These are phyloP conservation scores for Chloroclystis v-ata DNA, from an alignment of 2,888 invertebrate species.

Conservation along the genomic window DNA sequence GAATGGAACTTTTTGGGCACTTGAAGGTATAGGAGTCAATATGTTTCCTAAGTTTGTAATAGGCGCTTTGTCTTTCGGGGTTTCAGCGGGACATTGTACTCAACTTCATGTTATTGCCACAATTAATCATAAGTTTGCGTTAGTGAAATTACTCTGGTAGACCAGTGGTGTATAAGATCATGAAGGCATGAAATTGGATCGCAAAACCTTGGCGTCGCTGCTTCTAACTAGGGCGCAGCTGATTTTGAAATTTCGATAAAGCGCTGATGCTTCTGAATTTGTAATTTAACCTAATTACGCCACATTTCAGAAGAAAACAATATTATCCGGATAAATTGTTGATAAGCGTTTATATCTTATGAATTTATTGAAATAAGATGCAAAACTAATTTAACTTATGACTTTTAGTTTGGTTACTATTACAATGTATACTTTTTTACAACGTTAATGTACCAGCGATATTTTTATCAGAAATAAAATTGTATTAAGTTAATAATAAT, in stretches of 20 bases:
- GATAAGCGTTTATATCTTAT: too few relatives aligned
- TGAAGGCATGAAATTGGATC: conserved; percentile 75
- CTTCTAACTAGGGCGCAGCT: conserved; percentile 58
- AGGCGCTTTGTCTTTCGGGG: conserved; percentile 34
- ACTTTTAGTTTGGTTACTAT: too few relatives aligned
- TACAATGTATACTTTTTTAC: too few relatives aligned
- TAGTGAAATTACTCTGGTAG: conserved; percentile 71
- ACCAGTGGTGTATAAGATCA: conserved; percentile 70
- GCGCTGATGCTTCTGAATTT: conserved; percentile 23
- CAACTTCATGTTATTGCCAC: conserved; percentile 65
- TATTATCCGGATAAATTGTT: too few relatives aligned
- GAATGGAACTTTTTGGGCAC: conserved; percentile 23
- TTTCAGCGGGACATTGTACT: conserved; percentile 44
- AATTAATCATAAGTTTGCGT: conserved; percentile 77
- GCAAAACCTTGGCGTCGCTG: conserved; percentile 57
- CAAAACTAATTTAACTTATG: too few relatives aligned
- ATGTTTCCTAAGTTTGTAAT: conserved; percentile 27
- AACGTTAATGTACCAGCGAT: too few relatives aligned
- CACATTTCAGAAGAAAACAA: not conserved
- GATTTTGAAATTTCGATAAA: conserved; percentile 44
- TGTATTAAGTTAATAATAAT: too few relatives aligned
- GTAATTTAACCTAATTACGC: conserved; percentile 21
- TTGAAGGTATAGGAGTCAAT: conserved; percentile 16
- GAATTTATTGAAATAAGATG: too few relatives aligned
- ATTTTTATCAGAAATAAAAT: too few relatives aligned